Conservation (phyloP, 2,888 invertebrate species). For the Strigamia crassipes region DNA sequence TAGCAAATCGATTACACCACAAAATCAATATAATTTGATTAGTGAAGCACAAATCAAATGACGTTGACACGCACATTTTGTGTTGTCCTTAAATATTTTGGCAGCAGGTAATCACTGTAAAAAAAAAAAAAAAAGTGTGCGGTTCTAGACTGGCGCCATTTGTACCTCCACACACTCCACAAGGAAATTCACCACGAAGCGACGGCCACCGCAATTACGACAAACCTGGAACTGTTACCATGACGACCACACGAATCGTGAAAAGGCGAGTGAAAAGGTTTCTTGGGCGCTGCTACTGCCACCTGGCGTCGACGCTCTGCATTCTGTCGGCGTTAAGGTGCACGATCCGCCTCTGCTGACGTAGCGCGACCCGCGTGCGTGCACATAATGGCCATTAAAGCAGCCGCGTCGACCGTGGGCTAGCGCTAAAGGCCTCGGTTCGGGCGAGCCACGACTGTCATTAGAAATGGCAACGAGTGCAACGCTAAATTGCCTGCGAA, state of each 20-base stretch:
- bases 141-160: constrained; percentile 17
- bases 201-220: constrained; percentile 40
- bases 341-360: constrained; percentile 36
- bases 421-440: constrained; percentile 24
- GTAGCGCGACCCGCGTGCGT: constrained; percentile 36
- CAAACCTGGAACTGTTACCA: constrained; percentile 31
- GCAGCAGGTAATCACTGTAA: constrained; percentile 1
- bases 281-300: constrained; percentile 31
- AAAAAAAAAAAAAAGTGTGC: neutral
- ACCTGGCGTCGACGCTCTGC: constrained; percentile 18
- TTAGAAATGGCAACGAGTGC: constrained; percentile 35
- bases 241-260: constrained; percentile 37
- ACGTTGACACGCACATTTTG: neutral
- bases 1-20: neutral
- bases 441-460: constrained; percentile 35
- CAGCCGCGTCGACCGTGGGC: constrained; percentile 35
- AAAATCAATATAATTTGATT: constrained; percentile 31
- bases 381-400: constrained; percentile 42
- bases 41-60: constrained; percentile 26
- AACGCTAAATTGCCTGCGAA: constrained; percentile 35
- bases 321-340: constrained; percentile 10
- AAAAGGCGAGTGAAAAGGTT: constrained; percentile 26
- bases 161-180: neutral
- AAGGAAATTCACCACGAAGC: constrained; percentile 35
- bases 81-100: constrained; percentile 35